Evolutionary conservation across 1,140 invertebrate genomes (phyloP).

Genomic region (Papilio machaon): DNA sequence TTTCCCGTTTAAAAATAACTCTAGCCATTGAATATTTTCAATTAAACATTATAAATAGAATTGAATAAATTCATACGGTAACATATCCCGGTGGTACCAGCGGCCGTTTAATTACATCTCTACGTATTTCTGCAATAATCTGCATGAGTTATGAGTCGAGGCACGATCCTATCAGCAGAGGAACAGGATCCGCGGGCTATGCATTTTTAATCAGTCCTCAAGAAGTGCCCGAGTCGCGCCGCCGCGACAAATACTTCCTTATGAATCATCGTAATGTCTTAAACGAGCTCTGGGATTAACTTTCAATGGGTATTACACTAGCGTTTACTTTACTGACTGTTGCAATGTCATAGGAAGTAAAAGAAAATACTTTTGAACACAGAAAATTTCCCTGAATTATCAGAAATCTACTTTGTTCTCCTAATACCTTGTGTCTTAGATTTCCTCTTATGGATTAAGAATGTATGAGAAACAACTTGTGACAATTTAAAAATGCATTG

Average conservation of each 20-base stretch:
- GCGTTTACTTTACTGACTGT: neutral
- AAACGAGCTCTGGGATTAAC: neutral
- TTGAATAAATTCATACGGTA: slow-evolving; percentile 1
- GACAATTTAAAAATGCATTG: neutral
- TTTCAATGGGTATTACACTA: neutral
- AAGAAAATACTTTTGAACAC: no score
- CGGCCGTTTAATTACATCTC: slow-evolving; percentile 11
- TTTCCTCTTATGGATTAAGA: neutral
- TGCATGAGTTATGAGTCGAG: slow-evolving; percentile 15
- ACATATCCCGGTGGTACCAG: neutral
- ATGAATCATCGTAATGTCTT: slow-evolving; percentile 7
- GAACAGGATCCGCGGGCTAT: slow-evolving; percentile 19
- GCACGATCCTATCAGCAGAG: slow-evolving; percentile 10
- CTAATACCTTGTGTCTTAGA: neutral
- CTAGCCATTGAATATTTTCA: neutral
- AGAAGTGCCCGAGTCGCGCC: neutral
- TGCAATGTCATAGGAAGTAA: no score
- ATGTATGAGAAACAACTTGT: neutral
- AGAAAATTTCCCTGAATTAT: neutral
- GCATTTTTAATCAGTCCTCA: slow-evolving; percentile 19
- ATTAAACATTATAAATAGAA: slow-evolving; percentile 1
- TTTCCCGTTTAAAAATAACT: neutral
- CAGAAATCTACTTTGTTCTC: neutral
- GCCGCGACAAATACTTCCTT: slow-evolving; percentile 21
- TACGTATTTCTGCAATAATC: slow-evolving; percentile 13